A percentile compares a stretch with the other conserved stretches of the same genome.
phyloP scores from a whole-genome alignment of 2,797 vertebrate species.

The Sorex maritimensis region DNA sequence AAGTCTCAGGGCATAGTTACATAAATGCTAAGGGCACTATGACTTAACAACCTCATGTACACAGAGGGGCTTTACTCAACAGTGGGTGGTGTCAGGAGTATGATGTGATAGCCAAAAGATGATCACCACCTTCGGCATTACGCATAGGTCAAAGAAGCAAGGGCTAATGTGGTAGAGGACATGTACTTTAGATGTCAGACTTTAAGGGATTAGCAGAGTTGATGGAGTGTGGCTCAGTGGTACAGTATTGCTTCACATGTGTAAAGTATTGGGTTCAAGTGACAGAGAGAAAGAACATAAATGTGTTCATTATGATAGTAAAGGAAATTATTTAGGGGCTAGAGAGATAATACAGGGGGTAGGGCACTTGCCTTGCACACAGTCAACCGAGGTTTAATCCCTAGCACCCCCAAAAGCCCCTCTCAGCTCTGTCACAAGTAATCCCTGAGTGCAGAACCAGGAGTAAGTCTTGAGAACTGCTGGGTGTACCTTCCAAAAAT shows the following conservation, averaged over 20 bases:
- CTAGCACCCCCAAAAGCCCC: too few relatives aligned
- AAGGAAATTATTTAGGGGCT: background rate
- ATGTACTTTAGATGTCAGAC: conserved; percentile 50
- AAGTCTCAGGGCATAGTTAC: background rate
- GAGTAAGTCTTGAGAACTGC: too few relatives aligned
- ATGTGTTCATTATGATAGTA: background rate
- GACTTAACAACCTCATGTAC: conserved; percentile 67
- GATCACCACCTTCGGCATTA: background rate
- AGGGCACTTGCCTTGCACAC: too few relatives aligned
- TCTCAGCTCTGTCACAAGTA: too few relatives aligned
- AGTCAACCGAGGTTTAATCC: too few relatives aligned
- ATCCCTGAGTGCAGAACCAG: too few relatives aligned
- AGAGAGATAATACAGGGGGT: too few relatives aligned
- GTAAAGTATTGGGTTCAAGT: too few relatives aligned
- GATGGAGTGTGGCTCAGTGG: too few relatives aligned
- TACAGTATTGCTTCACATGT: too few relatives aligned
- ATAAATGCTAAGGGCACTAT: conserved; percentile 26
- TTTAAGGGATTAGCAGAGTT: conserved; percentile 64
- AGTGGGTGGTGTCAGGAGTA: conserved; percentile 22
- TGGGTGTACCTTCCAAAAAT: too few relatives aligned
- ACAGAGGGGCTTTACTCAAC: conserved; percentile 48
- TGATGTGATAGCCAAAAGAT: background rate
- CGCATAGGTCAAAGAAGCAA: conserved; percentile 76
- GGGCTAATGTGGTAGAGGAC: background rate
- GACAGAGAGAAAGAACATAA: too few relatives aligned